phyloP scores from a whole-genome alignment of 2,797 vertebrate species.

The Remorina albescens region DNA sequence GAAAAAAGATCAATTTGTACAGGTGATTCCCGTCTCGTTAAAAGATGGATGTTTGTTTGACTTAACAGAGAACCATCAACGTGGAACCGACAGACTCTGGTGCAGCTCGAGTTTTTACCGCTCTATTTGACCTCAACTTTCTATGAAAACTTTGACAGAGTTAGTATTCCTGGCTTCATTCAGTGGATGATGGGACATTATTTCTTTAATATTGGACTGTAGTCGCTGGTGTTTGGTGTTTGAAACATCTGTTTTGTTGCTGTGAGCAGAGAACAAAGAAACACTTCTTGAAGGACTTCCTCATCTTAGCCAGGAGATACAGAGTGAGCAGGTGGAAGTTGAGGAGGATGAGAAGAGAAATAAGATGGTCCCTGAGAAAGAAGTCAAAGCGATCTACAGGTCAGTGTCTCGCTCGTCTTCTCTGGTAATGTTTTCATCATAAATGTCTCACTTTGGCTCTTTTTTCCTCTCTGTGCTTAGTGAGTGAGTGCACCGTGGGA shows the following conservation, averaged over 20 bases:
- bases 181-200: background rate
- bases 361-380: slow-evolving; percentile 16
- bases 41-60: background rate
- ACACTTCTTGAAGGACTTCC: slow-evolving; percentile 64
- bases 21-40: background rate
- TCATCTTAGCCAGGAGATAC: background rate
- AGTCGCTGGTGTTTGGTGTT: background rate
- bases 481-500: slow-evolving; percentile 62
- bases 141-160: slow-evolving; percentile 69
- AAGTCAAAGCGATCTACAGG: slow-evolving; percentile 58
- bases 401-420: slow-evolving; percentile 43
- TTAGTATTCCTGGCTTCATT: slow-evolving; percentile 44
- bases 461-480: slow-evolving; percentile 24
- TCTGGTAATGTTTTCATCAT: background rate
- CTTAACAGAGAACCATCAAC: slow-evolving; percentile 58
- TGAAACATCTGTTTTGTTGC: background rate
- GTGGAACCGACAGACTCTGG: slow-evolving; percentile 74
- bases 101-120: slow-evolving; percentile 67
- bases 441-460: background rate
- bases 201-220: background rate
- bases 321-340: slow-evolving; percentile 11
- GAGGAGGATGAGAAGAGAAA: slow-evolving; percentile 32
- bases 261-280: slow-evolving; percentile 63
- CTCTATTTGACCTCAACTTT: slow-evolving; percentile 73
- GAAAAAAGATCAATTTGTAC: background rate